A percentile compares a stretch with the other conserved stretches of the same genome.
phyloP scores from a whole-genome alignment of 2,888 invertebrate species.

The Drosophila acutilabella region DNA sequence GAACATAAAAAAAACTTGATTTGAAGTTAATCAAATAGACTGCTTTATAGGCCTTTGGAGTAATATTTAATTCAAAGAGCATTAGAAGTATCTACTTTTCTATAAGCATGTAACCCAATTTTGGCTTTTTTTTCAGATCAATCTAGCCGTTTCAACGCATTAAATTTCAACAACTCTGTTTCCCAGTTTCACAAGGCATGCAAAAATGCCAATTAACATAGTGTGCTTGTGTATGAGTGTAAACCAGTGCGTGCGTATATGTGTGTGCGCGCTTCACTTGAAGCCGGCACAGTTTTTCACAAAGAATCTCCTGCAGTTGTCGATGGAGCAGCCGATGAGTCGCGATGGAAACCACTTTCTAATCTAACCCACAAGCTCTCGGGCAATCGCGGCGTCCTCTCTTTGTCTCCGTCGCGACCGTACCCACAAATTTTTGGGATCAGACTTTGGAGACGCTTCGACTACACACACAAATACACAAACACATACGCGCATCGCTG shows the following conservation, averaged over 20 bases:
- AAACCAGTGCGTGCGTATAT: conserved; percentile 13
- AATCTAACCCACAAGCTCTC: conserved; percentile 67
- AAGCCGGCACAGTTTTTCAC: conserved; percentile 59
- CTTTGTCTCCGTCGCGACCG: conserved; percentile 8
- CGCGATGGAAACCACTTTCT: conserved; percentile 57
- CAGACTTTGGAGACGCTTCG: conserved; percentile 51
- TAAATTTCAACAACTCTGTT: not conserved
- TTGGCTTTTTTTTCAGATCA: not conserved
- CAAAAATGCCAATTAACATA: conserved; percentile 67
- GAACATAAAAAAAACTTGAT: too few relatives aligned
- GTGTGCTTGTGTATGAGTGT: conserved; percentile 20
- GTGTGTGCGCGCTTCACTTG: conserved; percentile 21
- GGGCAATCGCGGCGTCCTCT: conserved; percentile 29
- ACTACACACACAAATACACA: conserved; percentile 7
- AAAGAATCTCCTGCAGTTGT: conserved; percentile 54
- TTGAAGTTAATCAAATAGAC: too few relatives aligned
- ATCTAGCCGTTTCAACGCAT: not conserved
- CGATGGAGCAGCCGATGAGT: conserved; percentile 33
- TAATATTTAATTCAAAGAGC: too few relatives aligned
- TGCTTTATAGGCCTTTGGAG: too few relatives aligned
- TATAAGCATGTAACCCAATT: not conserved
- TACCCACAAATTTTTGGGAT: conserved; percentile 54
- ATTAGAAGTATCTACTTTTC: too few relatives aligned
- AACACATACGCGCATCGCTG: not conserved
- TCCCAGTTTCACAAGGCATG: conserved; percentile 43